phyloP scores from a whole-genome alignment of 2,113 vertebrate genomes.

The Epinephelus cyanopodus region DNA sequence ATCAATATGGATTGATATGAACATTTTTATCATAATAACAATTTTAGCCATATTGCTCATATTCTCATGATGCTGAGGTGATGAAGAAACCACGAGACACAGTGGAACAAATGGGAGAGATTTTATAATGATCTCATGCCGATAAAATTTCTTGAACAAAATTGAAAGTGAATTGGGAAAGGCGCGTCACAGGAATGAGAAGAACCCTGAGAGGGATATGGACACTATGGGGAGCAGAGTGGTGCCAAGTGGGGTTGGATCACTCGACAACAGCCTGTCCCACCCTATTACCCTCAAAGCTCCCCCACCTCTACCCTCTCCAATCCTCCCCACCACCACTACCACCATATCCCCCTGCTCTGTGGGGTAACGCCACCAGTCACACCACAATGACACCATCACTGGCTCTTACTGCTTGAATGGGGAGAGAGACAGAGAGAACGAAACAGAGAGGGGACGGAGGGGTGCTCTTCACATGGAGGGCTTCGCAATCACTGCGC shows the following conservation, averaged over 20 bases:
- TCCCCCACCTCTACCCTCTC: conserved; percentile 63
- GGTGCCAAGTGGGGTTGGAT: conserved; percentile 84
- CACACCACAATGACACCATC: conserved; percentile 73
- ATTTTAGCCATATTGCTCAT: too few relatives aligned
- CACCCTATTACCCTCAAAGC: conserved; percentile 77
- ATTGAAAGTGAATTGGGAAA: conserved; percentile 33
- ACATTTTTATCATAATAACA: too few relatives aligned
- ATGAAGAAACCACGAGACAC: not conserved
- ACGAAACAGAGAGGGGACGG: conserved; percentile 30
- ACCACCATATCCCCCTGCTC: conserved; percentile 42
- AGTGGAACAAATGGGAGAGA: conserved; percentile 22
- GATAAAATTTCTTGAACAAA: conserved; percentile 35
- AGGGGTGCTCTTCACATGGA: conserved; percentile 77
- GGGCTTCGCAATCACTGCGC: conserved; percentile 76
- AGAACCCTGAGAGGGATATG: conserved; percentile 51
- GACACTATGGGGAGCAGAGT: conserved; percentile 62
- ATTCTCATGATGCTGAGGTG: not conserved
- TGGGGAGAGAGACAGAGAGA: conserved; percentile 32
- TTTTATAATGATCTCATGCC: conserved; percentile 11
- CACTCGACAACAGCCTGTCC: conserved; percentile 78
- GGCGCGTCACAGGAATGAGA: conserved; percentile 35
- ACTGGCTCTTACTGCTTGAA: conserved; percentile 57
- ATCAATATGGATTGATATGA: too few relatives aligned
- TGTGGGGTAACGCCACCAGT: conserved; percentile 71
- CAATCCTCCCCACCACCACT: conserved; percentile 11